Evolutionary conservation across 2,113 vertebrate genomes (phyloP).

Genomic region (Reinhardtius hippoglossoides): DNA sequence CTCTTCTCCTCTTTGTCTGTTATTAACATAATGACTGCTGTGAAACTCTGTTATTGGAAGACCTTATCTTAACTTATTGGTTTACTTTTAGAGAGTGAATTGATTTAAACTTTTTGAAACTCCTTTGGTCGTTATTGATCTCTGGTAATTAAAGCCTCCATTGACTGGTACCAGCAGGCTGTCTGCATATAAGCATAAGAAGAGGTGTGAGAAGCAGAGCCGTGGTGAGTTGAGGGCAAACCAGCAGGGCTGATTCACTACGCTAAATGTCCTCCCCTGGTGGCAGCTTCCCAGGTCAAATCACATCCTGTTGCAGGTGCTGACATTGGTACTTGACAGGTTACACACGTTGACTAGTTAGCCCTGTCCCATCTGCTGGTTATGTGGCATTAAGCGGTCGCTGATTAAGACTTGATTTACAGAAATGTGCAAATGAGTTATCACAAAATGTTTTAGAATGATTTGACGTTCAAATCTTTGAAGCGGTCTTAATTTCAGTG

Average conservation of each 20-base stretch:
- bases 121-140: conserved; percentile 29
- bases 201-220: not conserved
- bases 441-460: not conserved
- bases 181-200: not conserved
- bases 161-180: not conserved
- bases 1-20: conserved; percentile 1
- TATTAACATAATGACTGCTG: conserved; percentile 1
- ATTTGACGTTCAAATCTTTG: not conserved
- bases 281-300: conserved; percentile 32
- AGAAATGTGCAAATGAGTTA: conserved; percentile 5
- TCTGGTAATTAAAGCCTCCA: conserved; percentile 45
- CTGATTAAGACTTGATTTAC: not conserved
- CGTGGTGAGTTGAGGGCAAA: conserved; percentile 6
- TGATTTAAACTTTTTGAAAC: conserved; percentile 25
- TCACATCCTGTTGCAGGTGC: conserved; percentile 18
- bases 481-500: not conserved
- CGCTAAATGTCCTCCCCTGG: conserved; percentile 49
- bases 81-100: not conserved
- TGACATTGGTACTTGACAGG: conserved; percentile 19
- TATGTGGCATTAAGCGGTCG: not conserved
- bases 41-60: conserved; percentile 9
- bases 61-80: conserved; percentile 3
- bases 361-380: not conserved
- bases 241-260: conserved; percentile 44
- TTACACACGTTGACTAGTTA: conserved; percentile 8